A percentile compares a stretch with the other conserved stretches of the same genome.
phyloP scores from a whole-genome alignment of 1,140 invertebrate genomes.

The Orchesella cincta region DNA sequence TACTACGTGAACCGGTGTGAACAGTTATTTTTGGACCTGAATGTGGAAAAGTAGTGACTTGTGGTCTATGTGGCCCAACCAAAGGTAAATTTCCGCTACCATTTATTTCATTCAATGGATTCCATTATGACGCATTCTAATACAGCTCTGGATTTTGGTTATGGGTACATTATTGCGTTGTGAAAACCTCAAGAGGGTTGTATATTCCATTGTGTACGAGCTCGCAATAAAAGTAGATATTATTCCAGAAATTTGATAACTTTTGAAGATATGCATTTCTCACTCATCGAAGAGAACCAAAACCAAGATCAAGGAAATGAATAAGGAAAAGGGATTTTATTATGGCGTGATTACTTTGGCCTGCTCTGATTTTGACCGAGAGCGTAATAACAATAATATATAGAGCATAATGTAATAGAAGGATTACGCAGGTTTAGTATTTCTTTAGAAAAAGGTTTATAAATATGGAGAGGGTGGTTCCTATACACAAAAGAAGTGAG shows the following conservation, averaged over 20 bases:
- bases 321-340: background rate
- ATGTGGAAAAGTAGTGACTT: slow-evolving; percentile 5
- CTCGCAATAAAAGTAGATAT: too few species aligned
- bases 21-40: background rate
- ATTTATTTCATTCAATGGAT: background rate
- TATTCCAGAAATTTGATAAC: too few species aligned
- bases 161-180: background rate
- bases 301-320: background rate
- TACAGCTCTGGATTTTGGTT: background rate
- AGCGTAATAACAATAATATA: background rate
- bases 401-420: background rate
- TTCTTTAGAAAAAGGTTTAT: background rate
- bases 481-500: background rate
- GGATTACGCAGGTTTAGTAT: background rate
- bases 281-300: too few species aligned
- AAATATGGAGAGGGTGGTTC: background rate
- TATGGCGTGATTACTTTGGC: background rate
- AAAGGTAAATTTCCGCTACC: background rate
- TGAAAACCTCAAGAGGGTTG: background rate
- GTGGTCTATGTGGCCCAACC: slow-evolving; percentile 7
- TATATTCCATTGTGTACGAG: background rate
- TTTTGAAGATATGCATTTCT: too few species aligned
- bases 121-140: background rate
- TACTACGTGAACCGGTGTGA: background rate
- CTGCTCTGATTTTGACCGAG: slow-evolving; percentile 1